Conservation (phyloP, 1,140 invertebrate genomes). For the Aradophagus sp. region DNA sequence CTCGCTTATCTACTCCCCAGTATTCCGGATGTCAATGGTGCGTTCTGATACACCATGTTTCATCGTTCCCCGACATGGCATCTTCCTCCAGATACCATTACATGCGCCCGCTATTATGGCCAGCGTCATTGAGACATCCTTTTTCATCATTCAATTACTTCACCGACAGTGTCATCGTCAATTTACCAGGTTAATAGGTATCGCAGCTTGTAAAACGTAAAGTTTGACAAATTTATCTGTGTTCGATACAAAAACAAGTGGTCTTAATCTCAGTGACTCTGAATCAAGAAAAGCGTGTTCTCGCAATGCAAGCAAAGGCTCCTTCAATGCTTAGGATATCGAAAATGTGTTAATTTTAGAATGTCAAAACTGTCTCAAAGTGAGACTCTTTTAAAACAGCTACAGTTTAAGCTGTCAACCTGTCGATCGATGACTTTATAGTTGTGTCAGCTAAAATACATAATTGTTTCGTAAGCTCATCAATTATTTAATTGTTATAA, state of each 20-base stretch:
- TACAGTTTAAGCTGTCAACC: too few relatives aligned
- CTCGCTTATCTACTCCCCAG: constrained; percentile 31
- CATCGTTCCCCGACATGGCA: constrained; percentile 22
- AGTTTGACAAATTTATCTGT: constrained; percentile 45
- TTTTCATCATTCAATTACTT: constrained; percentile 35
- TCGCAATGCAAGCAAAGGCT: too few relatives aligned
- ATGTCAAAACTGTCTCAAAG: too few relatives aligned
- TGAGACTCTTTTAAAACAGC: too few relatives aligned
- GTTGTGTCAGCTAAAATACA: too few relatives aligned
- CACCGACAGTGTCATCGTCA: constrained; percentile 11
- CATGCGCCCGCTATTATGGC: constrained; percentile 25
- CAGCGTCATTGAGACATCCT: constrained; percentile 23
- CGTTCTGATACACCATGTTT: constrained; percentile 42
- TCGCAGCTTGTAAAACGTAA: constrained; percentile 34
- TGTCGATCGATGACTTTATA: too few relatives aligned
- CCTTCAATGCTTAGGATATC: too few relatives aligned
- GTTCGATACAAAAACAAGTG: constrained; percentile 12
- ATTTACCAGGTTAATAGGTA: constrained; percentile 33
- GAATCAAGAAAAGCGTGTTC: too few relatives aligned
- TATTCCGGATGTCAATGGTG: constrained; percentile 39
- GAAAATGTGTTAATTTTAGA: too few relatives aligned
- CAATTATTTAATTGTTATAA: too few relatives aligned
- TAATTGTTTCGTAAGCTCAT: too few relatives aligned
- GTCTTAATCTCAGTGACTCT: too few relatives aligned
- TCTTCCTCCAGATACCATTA: constrained; percentile 21